Conservation (phyloP, 2,113 vertebrate species). For the Alligator mississippiensis region DNA sequence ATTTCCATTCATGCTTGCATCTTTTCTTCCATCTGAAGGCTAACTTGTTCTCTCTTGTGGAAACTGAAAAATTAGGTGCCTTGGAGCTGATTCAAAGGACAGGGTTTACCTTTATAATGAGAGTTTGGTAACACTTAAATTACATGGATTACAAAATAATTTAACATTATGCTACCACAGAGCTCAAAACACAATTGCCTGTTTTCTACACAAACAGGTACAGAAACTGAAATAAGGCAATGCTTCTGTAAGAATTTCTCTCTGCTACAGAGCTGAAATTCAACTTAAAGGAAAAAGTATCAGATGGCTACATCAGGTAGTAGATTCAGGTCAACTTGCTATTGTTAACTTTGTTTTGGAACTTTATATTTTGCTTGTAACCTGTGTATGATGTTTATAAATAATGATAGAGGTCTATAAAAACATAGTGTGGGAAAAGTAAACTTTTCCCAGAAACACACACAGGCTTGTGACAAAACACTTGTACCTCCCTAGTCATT, state of each 20-base stretch:
- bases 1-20: not conserved
- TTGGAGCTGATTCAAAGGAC: not conserved
- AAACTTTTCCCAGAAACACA: no score
- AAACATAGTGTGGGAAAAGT: no score
- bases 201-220: not conserved
- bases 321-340: not conserved
- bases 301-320: not conserved
- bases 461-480: no score
- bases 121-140: not conserved
- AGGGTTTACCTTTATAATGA: not conserved
- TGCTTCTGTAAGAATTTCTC: not conserved
- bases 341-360: not conserved
- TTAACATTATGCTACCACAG: fast-evolving
- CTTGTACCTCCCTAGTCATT: no score
- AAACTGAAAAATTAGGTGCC: not conserved
- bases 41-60: not conserved
- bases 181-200: not conserved
- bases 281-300: not conserved
- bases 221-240: not conserved
- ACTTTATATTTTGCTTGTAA: not conserved
- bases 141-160: not conserved
- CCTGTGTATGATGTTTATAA: not conserved
- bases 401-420: no score
- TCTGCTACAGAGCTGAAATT: not conserved
- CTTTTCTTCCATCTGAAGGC: not conserved